A percentile compares a stretch with the other conserved stretches of the same genome.
Evolutionary conservation across 2,888 invertebrate species (phyloP).

Genomic region (Phlogophora meticulosa): DNA sequence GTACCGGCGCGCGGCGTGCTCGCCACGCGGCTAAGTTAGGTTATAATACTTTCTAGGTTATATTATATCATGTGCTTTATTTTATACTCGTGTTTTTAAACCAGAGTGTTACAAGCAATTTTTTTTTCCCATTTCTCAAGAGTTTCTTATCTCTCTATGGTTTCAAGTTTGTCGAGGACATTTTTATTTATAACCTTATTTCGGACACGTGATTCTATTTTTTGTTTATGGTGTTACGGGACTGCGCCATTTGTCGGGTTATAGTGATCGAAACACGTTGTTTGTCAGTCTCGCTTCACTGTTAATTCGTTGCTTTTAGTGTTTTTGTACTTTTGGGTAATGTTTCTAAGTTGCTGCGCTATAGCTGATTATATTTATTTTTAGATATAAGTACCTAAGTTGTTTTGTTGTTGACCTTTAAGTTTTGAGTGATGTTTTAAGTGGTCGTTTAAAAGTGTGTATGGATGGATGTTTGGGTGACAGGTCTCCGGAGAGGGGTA

Average conservation of each 20-base stretch:
- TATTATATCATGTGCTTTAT: constrained; percentile 76
- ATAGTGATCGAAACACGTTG: constrained; percentile 41
- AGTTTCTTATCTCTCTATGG: constrained; percentile 29
- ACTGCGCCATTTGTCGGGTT: constrained; percentile 41
- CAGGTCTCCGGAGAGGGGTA: constrained; percentile 37
- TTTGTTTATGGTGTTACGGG: constrained; percentile 45
- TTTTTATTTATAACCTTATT: constrained; percentile 47
- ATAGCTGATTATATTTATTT: constrained; percentile 17
- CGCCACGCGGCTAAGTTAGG: constrained; percentile 73
- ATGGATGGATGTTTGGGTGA: constrained; percentile 56
- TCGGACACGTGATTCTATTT: constrained; percentile 46
- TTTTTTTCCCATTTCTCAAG: constrained; percentile 8
- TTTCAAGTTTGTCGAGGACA: constrained; percentile 16
- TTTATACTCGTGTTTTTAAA: constrained; percentile 11
- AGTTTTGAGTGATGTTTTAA: constrained; percentile 43
- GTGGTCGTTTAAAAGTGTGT: constrained; percentile 37
- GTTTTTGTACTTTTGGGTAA: no score
- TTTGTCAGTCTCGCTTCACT: constrained; percentile 1
- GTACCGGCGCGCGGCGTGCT: constrained; percentile 81
- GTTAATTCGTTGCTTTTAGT: constrained; percentile 12
- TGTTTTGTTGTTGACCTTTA: constrained; percentile 7
- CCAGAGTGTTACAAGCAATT: constrained; percentile 13
- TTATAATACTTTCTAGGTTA: constrained; percentile 72
- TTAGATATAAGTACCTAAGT: no score
- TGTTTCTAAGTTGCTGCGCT: not conserved